Evolutionary conservation across 2,888 invertebrate species (phyloP), one percentile per base, ranked within the genome.

Genomic region (Onthophagus sagittarius): DNA sequence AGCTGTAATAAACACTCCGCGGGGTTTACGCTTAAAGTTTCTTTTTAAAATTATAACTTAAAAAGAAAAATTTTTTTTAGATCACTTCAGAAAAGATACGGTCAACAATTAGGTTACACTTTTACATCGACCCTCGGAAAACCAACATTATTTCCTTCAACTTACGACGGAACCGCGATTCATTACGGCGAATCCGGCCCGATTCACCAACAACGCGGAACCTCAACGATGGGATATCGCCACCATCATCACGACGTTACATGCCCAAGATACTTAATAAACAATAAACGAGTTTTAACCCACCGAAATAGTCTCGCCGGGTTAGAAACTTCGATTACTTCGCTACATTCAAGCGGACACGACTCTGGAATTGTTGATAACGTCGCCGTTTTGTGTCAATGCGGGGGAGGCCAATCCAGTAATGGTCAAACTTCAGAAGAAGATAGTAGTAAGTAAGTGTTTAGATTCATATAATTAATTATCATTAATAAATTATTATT

Each of bases 321-420:
- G 74, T 84, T 90, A 79, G 93, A 94, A 84, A 92, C 92, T 72
- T 93, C 93, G 76, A 90, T 93, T 85, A 92, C 93, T 80, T 94
- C 93, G 77, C 88, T 94, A 79, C 93, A 94, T 87, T 94, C 94
- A 79, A 93, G 93, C 81, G 93, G 93, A 13, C 92, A 93, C 82
- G 94, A 94, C 86, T 94, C 93, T 69, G 94, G 94, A 73, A 93
- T 94, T 77, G 93, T 86, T 78, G 88, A 82, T 82, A 84, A 80
- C 80, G 83, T 77, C 80, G 80, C 89, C 73, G 84, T 87, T 74
- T 7, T 53, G 2, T 92, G 92, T 81, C 89, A 90, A 6, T 92
- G 92, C 82, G 39, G 90, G 15, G 23, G 23, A 1, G 91, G 90
- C 15, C 90, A 90, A 78, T 90, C 91, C 79, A 89, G 89, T 73